Base-by-base conservation (phyloP, 2,888 invertebrate species). In the Villa cingulata region DNA sequence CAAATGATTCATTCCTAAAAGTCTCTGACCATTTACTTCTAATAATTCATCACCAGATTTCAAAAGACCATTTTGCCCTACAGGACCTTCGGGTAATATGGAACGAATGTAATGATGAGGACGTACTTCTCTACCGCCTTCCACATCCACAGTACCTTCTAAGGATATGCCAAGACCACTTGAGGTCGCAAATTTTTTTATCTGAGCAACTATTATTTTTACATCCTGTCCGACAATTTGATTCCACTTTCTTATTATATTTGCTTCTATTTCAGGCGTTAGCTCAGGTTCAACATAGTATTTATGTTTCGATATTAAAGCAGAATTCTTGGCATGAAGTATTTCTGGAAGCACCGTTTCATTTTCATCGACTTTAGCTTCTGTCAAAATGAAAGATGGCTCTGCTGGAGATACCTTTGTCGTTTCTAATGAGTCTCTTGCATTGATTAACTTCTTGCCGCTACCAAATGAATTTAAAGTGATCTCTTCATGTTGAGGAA, bases 21-120 rank as follows among this genome's bases (percentile, higher is more conserved):
- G 70, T 49, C 86, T 78, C 62, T 86, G 83, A 0, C 91, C 90
- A 70, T 96, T 95, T 45, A 94, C 92, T 79, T 92, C 81, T 58
- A 98, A 74, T 50, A 98, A 74, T 70, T 98, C 98, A 70, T 99
- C 98, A 1, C 96, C 96, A 15, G 94, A 90, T 55, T 83, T 80
- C 34, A 98, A 77, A 42, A 81, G 80, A 6, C 82, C 87, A 62
- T 92, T 94, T 55, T 85, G 80, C 6, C 96, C 97, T 3, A 98
- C 96, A 0, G 98, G 97, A 2, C 98, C 97, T 68, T 96, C 94
- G n/a, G 89, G 84, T 58, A 97, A 74, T 59, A 98, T 94, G 46
- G 92, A 92, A 56, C 97, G 82, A 62, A 98, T 96, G 70, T 96
- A 97, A 73, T 97, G 98, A 71, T 98, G 98, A 3, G 98, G 97